Evolutionary conservation across 2,797 vertebrate genomes (phyloP), one percentile per base, ranked within the genome.

Genomic region (Loris lydekkerianus): DNA sequence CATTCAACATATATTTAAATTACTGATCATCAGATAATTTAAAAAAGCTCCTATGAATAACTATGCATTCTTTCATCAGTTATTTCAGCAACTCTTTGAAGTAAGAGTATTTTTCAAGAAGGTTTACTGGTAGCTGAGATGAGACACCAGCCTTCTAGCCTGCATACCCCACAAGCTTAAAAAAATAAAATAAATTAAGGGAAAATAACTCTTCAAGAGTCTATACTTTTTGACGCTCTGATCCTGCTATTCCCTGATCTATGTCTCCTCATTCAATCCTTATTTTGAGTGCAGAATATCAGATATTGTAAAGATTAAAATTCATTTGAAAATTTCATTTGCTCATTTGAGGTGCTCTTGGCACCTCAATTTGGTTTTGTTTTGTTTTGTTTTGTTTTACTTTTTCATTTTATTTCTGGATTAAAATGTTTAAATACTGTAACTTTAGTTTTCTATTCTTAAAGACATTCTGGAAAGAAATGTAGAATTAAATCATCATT

Each of bases 241-340:
- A 76, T 53, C 65, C 21, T 69, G 14, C 10, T 34, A 9, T 89
- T 89, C 46, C 11, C 15, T 86, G 0, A 15, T 18, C 37, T 37
- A 8, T 23, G 11, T 53, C 18, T 92, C 69, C 65, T 80, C 15
- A 77, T 75, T 4, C 15, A 15, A 80, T 40, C 58, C 29, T 88
- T 23, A 75, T 65, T 92, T 75, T 67, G 25, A 89, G 31, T 31
- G 3, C 63, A 76, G 37, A 93, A 76, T 73, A 20, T 37, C 56
- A 86, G 40, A 34, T 83, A 89, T 25, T 83, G 90, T 69, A 83
- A 81, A 70, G 34, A 78, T 90, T 69, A 86, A 31, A 70, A 80
- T 89, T 65, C 37, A 88, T 43, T 90, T 86, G 37, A 92, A 84
- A 69, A 18, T 73, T 25, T 56, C 14, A 87, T 88, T 87, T 87